A percentile compares a stretch with the other conserved stretches of the same genome.
Conservation (phyloP, 1,140 invertebrate species). For the Heliconius eleuchia region DNA sequence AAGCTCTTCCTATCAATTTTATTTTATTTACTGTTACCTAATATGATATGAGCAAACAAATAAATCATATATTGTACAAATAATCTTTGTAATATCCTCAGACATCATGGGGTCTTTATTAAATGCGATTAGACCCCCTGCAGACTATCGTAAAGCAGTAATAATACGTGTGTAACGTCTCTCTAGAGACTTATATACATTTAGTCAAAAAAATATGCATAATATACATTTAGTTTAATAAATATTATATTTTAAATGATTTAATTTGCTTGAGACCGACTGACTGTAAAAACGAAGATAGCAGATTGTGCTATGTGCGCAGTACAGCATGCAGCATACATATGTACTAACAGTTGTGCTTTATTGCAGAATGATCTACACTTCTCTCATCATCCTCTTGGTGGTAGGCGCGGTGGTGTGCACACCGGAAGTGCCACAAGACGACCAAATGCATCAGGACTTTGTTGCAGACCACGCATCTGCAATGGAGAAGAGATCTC, state of each 20-base stretch:
- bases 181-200: background rate
- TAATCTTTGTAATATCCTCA: background rate
- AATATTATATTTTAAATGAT: background rate
- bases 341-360: background rate
- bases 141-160: background rate
- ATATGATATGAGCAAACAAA: background rate
- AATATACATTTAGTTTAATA: no score
- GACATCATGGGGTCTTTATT: conserved; percentile 12
- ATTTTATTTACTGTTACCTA: no score
- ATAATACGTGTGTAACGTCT: background rate
- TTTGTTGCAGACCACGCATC: conserved; percentile 43
- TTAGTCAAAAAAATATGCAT: background rate
- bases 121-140: conserved; percentile 16
- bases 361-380: conserved; percentile 65
- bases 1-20: no score
- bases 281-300: background rate
- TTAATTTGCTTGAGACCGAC: background rate
- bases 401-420: conserved; percentile 56
- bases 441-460: conserved; percentile 41
- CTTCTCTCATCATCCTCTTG: conserved; percentile 54
- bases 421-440: conserved; percentile 55
- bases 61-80: background rate
- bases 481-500: conserved; percentile 67
- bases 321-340: no score
- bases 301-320: no score